Base-by-base conservation (phyloP, 2,888 invertebrate genomes). In the Calameuta idolon region DNA sequence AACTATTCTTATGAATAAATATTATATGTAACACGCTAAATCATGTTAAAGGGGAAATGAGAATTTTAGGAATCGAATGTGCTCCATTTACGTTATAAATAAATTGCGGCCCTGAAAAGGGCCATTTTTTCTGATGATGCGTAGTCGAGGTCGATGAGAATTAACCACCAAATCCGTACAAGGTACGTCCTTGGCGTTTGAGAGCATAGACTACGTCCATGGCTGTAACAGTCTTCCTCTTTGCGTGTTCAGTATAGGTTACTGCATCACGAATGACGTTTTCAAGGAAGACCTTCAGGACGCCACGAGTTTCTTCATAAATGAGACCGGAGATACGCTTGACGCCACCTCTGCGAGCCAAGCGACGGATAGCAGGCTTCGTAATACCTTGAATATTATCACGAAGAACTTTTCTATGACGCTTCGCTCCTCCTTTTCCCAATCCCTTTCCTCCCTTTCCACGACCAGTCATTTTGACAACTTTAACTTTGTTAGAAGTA, bases 141-240 rank as follows among this genome's bases (percentile, higher is more conserved):
- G 69, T 12, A 31, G 55, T 1, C 15, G 9, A 55, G 23, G 55
- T 23, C 55, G 55, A 9, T 34, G 40, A 37, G 3, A 55, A 87
- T 92, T 93, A 94, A 79, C 95, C 95, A 78, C 95, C 95, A 87
- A 96, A 96, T 81, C 96, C 96, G 91, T 96, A 96, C 69, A 96
- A 90, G 81, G 96, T 96, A 84, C 96, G 93, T 11, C 96, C 96
- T 92, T 96, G 96, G 76, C 96, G 92, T 90, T 96, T 96, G 87
- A 96, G 91, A 23, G 96, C 96, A 88, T 96, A 97, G 74, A 97
- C 96, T 31, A 97, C 95, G 86, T 97, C 96, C 96, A 97, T 96
- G 37, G 96, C 96, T 0, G 96, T 96, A 76, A 97, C 96, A 5
- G 96, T 97, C 92, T 97, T 97, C 85, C 96, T 93, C 92, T 96